phyloP scores from a whole-genome alignment of 2,797 vertebrate species.

The Peromyscus melanophrys region DNA sequence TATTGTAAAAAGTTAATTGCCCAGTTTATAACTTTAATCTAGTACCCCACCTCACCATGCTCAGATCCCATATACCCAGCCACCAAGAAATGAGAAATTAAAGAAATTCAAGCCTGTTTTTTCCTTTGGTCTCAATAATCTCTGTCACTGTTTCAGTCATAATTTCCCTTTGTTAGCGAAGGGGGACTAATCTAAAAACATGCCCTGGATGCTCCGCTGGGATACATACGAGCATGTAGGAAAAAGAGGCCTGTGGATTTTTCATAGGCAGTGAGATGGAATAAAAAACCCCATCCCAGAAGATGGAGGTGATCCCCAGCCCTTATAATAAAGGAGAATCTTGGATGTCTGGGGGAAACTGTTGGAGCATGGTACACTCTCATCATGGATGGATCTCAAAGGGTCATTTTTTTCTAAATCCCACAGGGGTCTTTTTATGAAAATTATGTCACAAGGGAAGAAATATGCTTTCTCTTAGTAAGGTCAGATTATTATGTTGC shows the following conservation, averaged over 20 bases:
- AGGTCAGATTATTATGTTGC: constrained; percentile 16
- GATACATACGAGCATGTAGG: background rate
- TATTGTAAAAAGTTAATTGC: constrained; percentile 68
- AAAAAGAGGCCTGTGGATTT: background rate
- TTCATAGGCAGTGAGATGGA: background rate
- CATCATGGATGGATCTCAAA: background rate
- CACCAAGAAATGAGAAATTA: constrained; percentile 39
- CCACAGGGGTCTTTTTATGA: constrained; percentile 25
- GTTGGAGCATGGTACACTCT: background rate
- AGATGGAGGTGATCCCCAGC: background rate
- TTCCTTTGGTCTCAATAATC: constrained; percentile 33
- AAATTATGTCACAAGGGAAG: constrained; percentile 1
- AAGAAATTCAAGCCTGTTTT: constrained; percentile 40
- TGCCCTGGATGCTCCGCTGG: background rate
- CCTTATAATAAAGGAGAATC: background rate
- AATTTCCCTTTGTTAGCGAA: constrained; percentile 30
- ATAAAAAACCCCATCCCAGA: constrained; percentile 5
- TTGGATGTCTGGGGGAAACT: background rate
- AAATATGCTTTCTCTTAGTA: constrained; percentile 57
- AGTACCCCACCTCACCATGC: background rate
- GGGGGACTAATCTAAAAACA: background rate
- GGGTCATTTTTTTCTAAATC: constrained; percentile 27
- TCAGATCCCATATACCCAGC: background rate
- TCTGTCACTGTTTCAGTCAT: constrained; percentile 7
- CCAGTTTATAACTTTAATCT: constrained; percentile 48